These are phyloP conservation scores for Centrocercus urophasianus DNA, from an alignment of 2,113 vertebrate species.

Conservation along the genomic window DNA sequence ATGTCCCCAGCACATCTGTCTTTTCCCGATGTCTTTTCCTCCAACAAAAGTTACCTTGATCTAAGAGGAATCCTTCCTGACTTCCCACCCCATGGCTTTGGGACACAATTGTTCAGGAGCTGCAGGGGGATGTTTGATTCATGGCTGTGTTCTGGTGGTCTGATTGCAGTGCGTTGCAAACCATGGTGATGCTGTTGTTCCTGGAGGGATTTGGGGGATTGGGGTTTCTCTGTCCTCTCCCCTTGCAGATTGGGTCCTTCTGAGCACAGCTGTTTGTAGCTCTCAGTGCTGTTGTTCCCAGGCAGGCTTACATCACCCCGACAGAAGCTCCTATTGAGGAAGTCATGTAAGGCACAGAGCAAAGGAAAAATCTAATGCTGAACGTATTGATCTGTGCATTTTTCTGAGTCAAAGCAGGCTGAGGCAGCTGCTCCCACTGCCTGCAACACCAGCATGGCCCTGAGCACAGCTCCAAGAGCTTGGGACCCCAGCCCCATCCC, in stretches of 20 bases:
- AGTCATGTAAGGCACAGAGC: neutral
- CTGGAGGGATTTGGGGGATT: neutral
- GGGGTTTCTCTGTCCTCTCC: neutral
- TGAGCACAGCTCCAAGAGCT: fast-evolving
- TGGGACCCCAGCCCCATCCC: neutral
- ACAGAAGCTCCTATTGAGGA: neutral
- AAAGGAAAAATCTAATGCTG: constrained; percentile 17
- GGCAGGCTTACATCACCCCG: constrained; percentile 1
- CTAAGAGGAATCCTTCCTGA: neutral
- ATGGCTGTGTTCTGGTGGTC: neutral
- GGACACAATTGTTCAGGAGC: neutral
- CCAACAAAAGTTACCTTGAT: neutral
- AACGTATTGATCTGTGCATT: neutral
- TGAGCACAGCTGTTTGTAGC: fast-evolving
- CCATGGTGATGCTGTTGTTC: neutral
- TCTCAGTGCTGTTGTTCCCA: neutral
- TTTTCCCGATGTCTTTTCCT: neutral
- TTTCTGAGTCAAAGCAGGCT: neutral
- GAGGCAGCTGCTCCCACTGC: neutral
- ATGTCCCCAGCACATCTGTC: neutral
- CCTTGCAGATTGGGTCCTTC: neutral
- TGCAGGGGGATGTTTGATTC: neutral
- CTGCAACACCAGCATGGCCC: neutral
- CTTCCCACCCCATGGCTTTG: neutral
- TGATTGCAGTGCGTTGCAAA: neutral